A percentile compares a stretch with the other conserved stretches of the same genome.
These are phyloP conservation scores for Lasioglossum vierecki DNA, from an alignment of 2,888 invertebrate genomes.

Conservation along the genomic window DNA sequence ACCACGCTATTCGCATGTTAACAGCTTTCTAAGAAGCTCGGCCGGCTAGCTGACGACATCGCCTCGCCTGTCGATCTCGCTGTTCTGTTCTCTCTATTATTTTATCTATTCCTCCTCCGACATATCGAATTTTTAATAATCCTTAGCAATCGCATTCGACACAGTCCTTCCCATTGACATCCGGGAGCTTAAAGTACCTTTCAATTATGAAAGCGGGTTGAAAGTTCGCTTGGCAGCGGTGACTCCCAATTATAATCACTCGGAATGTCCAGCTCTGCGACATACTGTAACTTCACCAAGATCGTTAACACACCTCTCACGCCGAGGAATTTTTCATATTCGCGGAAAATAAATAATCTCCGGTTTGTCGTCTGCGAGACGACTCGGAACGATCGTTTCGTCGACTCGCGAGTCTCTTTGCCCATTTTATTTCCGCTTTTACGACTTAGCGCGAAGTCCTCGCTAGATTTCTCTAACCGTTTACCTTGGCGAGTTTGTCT, in stretches of 20 bases:
- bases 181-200: neutral
- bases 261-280: neutral
- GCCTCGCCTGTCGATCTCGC: neutral
- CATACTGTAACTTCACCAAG: neutral
- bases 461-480: slow-evolving; percentile 7
- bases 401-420: neutral
- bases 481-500: slow-evolving; percentile 1
- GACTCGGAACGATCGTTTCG: neutral
- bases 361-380: neutral
- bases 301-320: neutral
- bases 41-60: neutral
- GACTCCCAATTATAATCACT: too few species aligned
- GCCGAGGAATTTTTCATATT: neutral
- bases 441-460: neutral
- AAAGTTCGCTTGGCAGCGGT: too few species aligned
- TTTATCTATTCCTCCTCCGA: neutral
- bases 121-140: neutral
- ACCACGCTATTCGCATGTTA: slow-evolving; percentile 79
- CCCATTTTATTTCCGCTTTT: neutral
- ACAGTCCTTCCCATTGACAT: neutral
- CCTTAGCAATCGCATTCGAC: neutral
- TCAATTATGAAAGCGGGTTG: too few species aligned
- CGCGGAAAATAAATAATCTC: neutral
- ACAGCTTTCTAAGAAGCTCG: slow-evolving; percentile 76
- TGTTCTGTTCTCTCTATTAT: neutral